Base-by-base conservation (phyloP, 2,888 invertebrate genomes). In the Platypus cylindrus region DNA sequence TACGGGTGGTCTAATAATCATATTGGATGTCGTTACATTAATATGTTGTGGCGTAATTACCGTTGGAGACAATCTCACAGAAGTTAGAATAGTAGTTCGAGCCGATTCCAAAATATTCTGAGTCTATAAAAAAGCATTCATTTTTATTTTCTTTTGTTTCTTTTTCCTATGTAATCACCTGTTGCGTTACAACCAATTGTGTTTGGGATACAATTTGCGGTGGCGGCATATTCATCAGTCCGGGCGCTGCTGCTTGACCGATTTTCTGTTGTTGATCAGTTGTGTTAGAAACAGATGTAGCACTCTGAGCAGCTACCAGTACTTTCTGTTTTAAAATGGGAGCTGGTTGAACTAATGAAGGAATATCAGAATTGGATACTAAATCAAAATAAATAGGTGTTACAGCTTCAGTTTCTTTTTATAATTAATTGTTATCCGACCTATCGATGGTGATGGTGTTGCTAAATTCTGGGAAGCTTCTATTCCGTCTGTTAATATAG, bases 201-300 rank as follows among this genome's bases (percentile, higher is more conserved):
- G 45, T 46, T 30, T 53, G 53, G n/a, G 38, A 36, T 16, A 54
- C 41, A 23, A 59, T 45, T 37, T 62, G 60, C 9, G 63, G 62
- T 5, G 63, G 62, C 13, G 62, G 62, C 15, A 60, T 55, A 26
- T 55, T 56, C 36, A 59, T 41, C 20, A 59, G 47, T 17, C 59
- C 47, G 26, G 34, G 42, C 2, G 60, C 58, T 16, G 59, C 56
- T 12, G 60, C 55, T n/a, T 54, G 52, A 32, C 60, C 52, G 17
- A 59, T 50, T 22, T 37, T n/a, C n/a, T n/a, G n/a, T 3, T 5
- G n/a, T 12, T 26, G 26, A 9, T 5, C 11, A 12, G 11, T 26
- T 9, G 9, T 8, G 22, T 22, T 22, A 7, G 22, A 22, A 22
- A 9, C 22, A n/a, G n/a, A n/a, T n/a, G n/a, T n/a, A n/a, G n/a